phyloP scores from a whole-genome alignment of 2,797 vertebrate genomes.

The Anomalospiza imberbis region DNA sequence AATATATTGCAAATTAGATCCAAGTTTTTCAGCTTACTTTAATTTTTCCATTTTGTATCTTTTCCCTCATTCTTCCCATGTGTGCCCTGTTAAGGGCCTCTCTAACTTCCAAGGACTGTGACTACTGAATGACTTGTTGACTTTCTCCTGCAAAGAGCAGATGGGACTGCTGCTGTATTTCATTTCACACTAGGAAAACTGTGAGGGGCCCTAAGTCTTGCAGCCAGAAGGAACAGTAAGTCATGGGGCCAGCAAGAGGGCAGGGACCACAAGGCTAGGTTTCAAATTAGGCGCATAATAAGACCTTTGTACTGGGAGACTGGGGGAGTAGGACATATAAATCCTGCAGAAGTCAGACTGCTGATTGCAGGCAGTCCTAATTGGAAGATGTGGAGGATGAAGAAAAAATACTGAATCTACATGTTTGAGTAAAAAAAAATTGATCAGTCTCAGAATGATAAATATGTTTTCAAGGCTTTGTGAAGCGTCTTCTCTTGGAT shows the following conservation, averaged over 20 bases:
- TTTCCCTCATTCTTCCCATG: neutral
- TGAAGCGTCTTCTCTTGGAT: neutral
- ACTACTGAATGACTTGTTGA: neutral
- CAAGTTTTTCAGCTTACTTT: neutral
- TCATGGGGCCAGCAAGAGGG: neutral
- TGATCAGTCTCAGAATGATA: neutral
- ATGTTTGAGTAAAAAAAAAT: neutral
- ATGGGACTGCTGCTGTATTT: neutral
- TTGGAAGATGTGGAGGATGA: neutral
- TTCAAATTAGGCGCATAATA: constrained; percentile 20
- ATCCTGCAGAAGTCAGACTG: neutral
- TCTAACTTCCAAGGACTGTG: neutral
- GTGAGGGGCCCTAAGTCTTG: neutral
- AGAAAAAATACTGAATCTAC: neutral
- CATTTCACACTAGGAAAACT: neutral
- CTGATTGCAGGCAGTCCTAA: neutral
- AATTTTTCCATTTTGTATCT: neutral
- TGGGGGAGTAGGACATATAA: neutral
- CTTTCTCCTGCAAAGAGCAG: neutral
- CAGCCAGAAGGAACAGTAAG: neutral
- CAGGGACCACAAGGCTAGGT: neutral
- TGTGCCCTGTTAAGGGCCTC: neutral
- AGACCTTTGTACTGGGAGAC: neutral
- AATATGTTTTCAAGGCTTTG: neutral
- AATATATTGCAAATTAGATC: neutral